Conservation (phyloP, 2,113 vertebrate genomes). For the Hylia prasina region DNA sequence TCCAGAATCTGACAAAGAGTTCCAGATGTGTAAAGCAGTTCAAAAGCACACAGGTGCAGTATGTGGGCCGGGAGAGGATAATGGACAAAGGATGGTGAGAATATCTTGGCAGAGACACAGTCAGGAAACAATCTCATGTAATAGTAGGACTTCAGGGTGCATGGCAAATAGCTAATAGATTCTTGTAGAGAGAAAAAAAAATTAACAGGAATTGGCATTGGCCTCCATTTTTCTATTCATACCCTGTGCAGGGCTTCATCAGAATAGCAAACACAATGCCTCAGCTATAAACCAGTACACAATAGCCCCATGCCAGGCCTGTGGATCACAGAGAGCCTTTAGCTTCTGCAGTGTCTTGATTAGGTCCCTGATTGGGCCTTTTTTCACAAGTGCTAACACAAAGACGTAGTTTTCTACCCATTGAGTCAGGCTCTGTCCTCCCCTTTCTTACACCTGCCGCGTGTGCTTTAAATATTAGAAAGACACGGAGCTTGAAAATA, state of each 20-base stretch:
- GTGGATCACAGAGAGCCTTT: background rate
- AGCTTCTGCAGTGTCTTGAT: slow-evolving; percentile 22
- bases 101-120: background rate
- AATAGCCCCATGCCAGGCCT: slow-evolving; percentile 31
- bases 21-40: background rate
- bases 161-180: background rate
- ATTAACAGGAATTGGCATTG: background rate
- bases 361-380: slow-evolving; percentile 1
- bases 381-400: background rate
- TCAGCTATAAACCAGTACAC: background rate
- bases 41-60: background rate
- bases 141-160: background rate
- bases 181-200: background rate
- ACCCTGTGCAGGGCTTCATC: background rate
- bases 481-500: background rate
- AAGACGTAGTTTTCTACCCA: background rate
- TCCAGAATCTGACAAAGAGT: background rate
- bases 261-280: slow-evolving; percentile 23
- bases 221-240: slow-evolving; percentile 23
- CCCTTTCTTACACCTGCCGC: background rate
- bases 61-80: fast-evolving
- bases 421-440: background rate
- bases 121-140: background rate
- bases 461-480: background rate
- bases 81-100: background rate